Base-by-base conservation (phyloP, 2,113 vertebrate species). In the Ondatra zibethicus region DNA sequence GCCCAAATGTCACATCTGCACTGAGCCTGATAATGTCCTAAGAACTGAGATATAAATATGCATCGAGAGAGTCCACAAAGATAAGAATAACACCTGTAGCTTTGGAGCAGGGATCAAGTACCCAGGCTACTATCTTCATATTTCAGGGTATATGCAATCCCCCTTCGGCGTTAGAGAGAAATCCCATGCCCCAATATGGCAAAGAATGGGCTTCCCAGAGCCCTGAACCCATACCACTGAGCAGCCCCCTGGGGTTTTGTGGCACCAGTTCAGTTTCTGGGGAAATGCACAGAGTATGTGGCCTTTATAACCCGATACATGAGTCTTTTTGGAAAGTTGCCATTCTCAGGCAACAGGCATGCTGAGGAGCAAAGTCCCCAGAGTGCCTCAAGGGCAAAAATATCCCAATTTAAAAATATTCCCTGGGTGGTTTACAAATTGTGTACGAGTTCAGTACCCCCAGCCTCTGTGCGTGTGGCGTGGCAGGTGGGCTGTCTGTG, bases 361-460 rank as follows among this genome's bases (percentile, higher is more conserved):
- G 88, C 84, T 31, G 27, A 50, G 61, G 65, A 89, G 63, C 77
- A 31, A 92, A 93, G 86, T 95, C 95, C 95, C 95, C 45, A 97
- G 91, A 86, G 96, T 19, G 73, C 50, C 82, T 89, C 82, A 52
- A 72, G 68, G 86, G 91, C 94, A 98, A 91, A 98, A 98, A 98
- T 98, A 97, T 76, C 91, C 75, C 58, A 39, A 96, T 96, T 92
- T 98, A 97, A 98, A 97, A 98, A 97, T 98, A 98, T 95, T 97
- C 97, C 93, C 91, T 70, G 65, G 95, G 73, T 85, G 94, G 88
- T 55, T 96, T 93, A 70, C 92, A 91, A 84, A 76, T 52, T 80
- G 94, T 72, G 80, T 58, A 73, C 63, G 65, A 93, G 92, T 93
- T 91, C 90, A 86, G 29, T 89, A 17, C 25, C 77, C 63, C 68